phyloP scores from a whole-genome alignment of 1,140 invertebrate genomes.

The Drosophila takahashii region DNA sequence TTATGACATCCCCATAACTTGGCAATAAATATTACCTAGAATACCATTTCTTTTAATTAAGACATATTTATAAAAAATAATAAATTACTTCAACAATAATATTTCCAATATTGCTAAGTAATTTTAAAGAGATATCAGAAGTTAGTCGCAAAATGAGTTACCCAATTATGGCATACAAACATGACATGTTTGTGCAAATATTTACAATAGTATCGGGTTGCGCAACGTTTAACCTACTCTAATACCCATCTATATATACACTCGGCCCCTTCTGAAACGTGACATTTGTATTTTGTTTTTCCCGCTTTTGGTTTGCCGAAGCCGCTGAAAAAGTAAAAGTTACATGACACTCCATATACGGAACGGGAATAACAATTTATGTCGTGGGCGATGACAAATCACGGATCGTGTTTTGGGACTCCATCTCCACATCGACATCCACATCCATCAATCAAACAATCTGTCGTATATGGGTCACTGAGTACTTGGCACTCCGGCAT shows the following conservation, averaged over 20 bases:
- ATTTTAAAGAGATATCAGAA: neutral
- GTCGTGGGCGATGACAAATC: slow-evolving; percentile 44
- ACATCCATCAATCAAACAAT: slow-evolving; percentile 51
- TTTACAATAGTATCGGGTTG: slow-evolving; percentile 61
- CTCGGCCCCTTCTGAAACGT: slow-evolving; percentile 23
- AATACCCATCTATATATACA: slow-evolving; percentile 9
- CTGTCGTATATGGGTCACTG: slow-evolving; percentile 39
- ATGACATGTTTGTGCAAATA: slow-evolving; percentile 60
- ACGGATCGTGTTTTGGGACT: slow-evolving; percentile 13
- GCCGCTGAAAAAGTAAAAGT: slow-evolving; percentile 71
- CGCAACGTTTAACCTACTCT: slow-evolving; percentile 47
- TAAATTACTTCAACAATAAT: neutral
- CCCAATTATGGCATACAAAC: slow-evolving; percentile 50
- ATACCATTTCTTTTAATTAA: no score
- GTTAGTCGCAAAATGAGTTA: slow-evolving; percentile 27
- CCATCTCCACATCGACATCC: neutral
- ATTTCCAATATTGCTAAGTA: neutral
- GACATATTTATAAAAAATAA: no score
- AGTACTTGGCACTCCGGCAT: slow-evolving; percentile 3
- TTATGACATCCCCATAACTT: no score
- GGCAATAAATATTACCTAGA: no score
- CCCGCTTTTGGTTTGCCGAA: slow-evolving; percentile 18
- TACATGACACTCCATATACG: slow-evolving; percentile 64
- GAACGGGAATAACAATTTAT: slow-evolving; percentile 48
- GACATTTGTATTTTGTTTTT: slow-evolving; percentile 60